Conservation (phyloP, 2,113 vertebrate species). For the Elgaria multicarinata region DNA sequence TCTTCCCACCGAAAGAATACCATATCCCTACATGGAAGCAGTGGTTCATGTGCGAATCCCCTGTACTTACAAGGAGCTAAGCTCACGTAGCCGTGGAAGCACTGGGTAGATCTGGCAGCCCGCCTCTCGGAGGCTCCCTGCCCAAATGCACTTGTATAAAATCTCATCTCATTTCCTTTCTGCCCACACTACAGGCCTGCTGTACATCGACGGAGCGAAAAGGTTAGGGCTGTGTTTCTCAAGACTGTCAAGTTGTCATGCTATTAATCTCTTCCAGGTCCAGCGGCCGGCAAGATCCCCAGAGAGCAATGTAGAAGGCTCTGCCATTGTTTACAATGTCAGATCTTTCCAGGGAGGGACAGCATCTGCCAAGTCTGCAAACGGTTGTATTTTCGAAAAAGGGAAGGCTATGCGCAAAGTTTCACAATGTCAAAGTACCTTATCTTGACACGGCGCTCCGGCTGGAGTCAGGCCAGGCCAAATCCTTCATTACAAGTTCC, state of each 20-base stretch:
- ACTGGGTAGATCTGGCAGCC: slow-evolving; percentile 45
- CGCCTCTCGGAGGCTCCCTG: slow-evolving; percentile 41
- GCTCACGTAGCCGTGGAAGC: slow-evolving; percentile 37
- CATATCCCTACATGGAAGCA: slow-evolving; percentile 67
- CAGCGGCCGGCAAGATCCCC: not conserved
- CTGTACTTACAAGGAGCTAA: slow-evolving; percentile 71
- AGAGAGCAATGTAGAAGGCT: not conserved
- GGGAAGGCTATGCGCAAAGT: slow-evolving; percentile 10
- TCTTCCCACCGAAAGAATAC: slow-evolving; percentile 46
- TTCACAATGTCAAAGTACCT: not conserved
- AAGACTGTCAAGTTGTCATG: not conserved
- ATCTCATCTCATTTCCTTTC: not conserved
- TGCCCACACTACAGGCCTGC: slow-evolving; percentile 34
- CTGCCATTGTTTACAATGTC: slow-evolving; percentile 7
- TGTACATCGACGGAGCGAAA: slow-evolving; percentile 34
- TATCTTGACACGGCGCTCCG: not conserved
- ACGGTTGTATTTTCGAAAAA: not conserved
- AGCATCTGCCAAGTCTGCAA: not conserved
- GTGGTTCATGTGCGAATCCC: slow-evolving; percentile 32
- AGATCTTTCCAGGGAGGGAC: not conserved
- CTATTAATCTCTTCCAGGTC: slow-evolving; percentile 1
- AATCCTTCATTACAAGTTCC: not conserved
- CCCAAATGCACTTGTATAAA: slow-evolving; percentile 48
- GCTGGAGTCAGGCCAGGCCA: not conserved
- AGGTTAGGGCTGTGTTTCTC: slow-evolving; percentile 20